Conservation (phyloP, 2,113 vertebrate genomes). For the Candoia aspera region DNA sequence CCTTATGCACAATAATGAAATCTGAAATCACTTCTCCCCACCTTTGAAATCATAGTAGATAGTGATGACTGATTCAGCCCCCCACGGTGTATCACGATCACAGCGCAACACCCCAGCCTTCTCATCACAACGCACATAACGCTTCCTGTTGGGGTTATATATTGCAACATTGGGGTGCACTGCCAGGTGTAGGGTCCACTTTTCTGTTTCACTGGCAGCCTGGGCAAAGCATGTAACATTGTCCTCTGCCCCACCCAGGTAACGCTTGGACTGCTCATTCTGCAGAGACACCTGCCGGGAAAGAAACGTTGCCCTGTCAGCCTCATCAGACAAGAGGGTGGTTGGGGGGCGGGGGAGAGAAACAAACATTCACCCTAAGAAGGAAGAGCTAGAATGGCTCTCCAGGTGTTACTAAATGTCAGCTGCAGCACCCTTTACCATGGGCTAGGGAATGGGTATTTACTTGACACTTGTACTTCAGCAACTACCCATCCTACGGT, state of each 20-base stretch:
- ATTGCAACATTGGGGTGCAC: constrained; percentile 43
- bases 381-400: not conserved
- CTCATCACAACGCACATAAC: constrained; percentile 41
- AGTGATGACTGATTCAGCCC: constrained; percentile 37
- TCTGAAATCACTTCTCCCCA: not conserved
- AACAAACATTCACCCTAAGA: not conserved
- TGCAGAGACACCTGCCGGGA: constrained; percentile 41
- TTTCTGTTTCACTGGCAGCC: constrained; percentile 41
- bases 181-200: constrained; percentile 46
- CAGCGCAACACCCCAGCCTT: constrained; percentile 31
- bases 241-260: constrained; percentile 50
- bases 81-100: constrained; percentile 48
- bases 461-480: not conserved
- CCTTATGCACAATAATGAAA: not conserved
- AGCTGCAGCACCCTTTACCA: not conserved
- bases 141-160: constrained; percentile 34
- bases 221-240: constrained; percentile 52
- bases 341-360: not conserved
- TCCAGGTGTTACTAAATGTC: not conserved
- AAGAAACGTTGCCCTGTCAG: not conserved
- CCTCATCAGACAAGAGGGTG: not conserved
- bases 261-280: constrained; percentile 47
- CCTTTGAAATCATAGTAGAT: constrained; percentile 47
- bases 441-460: not conserved
- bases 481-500: not conserved